Evolutionary conservation across 2,113 vertebrate species (phyloP), one percentile per base, ranked within the genome.

Genomic region (Bufo gargarizans): DNA sequence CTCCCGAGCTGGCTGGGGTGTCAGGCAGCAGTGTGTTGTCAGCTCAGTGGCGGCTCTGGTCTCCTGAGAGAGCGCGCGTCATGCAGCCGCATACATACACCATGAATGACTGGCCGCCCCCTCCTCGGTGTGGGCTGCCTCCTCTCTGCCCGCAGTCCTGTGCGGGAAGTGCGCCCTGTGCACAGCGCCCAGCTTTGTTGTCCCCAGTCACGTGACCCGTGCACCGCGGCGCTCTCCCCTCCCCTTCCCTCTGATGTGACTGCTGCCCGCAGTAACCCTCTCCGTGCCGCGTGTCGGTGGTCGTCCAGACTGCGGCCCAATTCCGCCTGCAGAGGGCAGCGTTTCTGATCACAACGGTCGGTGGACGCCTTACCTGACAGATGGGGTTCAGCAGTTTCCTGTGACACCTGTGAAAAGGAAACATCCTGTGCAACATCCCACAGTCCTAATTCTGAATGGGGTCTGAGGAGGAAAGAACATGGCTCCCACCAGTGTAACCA

Each of bases 81-180:
- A 45, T 47, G 61, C 65, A 77, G 20, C 33, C 33, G 33, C 77
- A 78, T 47, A 79, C 85, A 80, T 67, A 65, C 47, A 65, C 55
- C 11, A 19, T n/a, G n/a, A n/a, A 11, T 3, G 20, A 43, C 53
- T 55, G 20, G 82, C 47, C 82, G 47, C 80, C 53, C 83, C 72
- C 84, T 77, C 67, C 56, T 22, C 56, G 7, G 43, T 85, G 71
- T 77, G 84, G 55, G 43, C 58, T 71, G 47, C 61, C 69, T 7
- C 0, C 87, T 81, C 4, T 85, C 90, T 89, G 86, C 90, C 91
- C 86, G 90, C 91, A 90, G 89, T 1, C 10, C 58, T n/a, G 56
- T 0, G 0, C 86, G 90, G 49, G 71, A n/a, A 74, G 71, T 78
- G 90, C 88, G 89, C 90, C 88, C 77, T 83, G 80, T 89, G 2